Percentiles rank a stretch among this genome's conserved stretches.
phyloP scores from a whole-genome alignment of 2,797 vertebrate genomes.

The Borostomias antarcticus region DNA sequence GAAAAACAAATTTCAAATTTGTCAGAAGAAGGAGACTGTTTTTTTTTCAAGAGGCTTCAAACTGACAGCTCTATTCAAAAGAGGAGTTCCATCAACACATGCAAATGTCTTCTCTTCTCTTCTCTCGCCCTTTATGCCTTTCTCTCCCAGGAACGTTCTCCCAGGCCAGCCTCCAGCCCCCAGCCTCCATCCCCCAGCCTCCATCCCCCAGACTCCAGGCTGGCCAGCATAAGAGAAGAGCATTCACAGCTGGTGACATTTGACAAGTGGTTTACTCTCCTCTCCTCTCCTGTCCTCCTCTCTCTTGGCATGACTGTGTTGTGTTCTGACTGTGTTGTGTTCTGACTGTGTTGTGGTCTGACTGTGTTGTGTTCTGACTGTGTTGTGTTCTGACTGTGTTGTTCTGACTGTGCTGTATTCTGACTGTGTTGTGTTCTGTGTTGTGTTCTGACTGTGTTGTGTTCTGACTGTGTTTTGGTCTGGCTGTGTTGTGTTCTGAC shows the following conservation, averaged over 20 bases:
- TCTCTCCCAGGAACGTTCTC: conserved; percentile 28
- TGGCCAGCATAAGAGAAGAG: conserved; percentile 8
- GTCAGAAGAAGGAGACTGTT: neutral
- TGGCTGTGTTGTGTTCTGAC: neutral
- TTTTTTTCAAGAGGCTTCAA: neutral
- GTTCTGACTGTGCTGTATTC: neutral
- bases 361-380: neutral
- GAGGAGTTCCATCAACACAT: conserved; percentile 59
- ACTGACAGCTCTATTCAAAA: conserved; percentile 22
- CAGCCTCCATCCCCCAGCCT: conserved; percentile 23
- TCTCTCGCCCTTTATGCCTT: too few relatives aligned
- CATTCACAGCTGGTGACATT: conserved; percentile 37
- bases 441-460: neutral
- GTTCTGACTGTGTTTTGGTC: neutral
- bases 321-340: neutral
- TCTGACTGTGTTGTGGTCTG: too few relatives aligned
- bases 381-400: neutral
- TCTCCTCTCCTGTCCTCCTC: neutral
- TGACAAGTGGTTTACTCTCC: conserved; percentile 29
- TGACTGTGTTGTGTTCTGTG: neutral
- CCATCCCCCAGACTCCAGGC: neutral
- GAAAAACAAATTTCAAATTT: neutral
- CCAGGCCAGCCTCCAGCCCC: conserved; percentile 40
- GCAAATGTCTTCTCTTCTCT: conserved; percentile 59
- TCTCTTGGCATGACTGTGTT: neutral